Evolutionary conservation across 1,140 invertebrate genomes (phyloP).

Genomic region (Anagrus nilaparvatae): DNA sequence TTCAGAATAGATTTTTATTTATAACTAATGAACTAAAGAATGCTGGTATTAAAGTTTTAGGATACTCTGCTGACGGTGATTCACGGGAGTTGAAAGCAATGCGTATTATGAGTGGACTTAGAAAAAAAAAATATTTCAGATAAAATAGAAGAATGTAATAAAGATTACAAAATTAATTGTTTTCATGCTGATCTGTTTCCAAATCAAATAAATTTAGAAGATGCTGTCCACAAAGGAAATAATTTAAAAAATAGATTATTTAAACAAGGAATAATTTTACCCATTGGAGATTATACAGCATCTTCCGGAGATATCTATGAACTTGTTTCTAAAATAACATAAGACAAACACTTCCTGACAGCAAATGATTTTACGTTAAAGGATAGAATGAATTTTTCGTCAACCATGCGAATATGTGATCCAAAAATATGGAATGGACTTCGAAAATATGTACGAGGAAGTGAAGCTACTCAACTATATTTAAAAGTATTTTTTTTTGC

Average conservation of each 20-base stretch:
- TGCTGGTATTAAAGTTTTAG: not conserved
- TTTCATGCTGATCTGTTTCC: not conserved
- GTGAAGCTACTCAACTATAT: slow-evolving; percentile 3
- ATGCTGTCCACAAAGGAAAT: not conserved
- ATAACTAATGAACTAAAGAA: not conserved
- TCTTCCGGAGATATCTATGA: not conserved
- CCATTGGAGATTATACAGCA: not conserved
- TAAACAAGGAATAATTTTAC: not conserved
- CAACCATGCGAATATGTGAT: not conserved
- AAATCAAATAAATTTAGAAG: not conserved
- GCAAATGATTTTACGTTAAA: slow-evolving; percentile 6
- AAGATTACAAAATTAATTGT: not conserved
- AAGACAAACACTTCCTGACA: slow-evolving; percentile 10
- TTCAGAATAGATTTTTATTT: not conserved
- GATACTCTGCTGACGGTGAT: not conserved
- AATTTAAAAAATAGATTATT: not conserved
- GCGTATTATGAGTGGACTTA: not conserved
- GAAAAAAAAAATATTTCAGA: not conserved
- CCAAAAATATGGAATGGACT: not conserved
- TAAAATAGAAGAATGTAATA: not conserved
- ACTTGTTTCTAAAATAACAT: not conserved
- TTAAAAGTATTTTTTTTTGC: not conserved
- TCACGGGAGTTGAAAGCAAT: not conserved
- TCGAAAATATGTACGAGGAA: slow-evolving; percentile 1
- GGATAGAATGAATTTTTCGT: not conserved